Evolutionary conservation across 2,113 vertebrate genomes (phyloP), one percentile per base, ranked within the genome.

Genomic region (Engystomops pustulosus): DNA sequence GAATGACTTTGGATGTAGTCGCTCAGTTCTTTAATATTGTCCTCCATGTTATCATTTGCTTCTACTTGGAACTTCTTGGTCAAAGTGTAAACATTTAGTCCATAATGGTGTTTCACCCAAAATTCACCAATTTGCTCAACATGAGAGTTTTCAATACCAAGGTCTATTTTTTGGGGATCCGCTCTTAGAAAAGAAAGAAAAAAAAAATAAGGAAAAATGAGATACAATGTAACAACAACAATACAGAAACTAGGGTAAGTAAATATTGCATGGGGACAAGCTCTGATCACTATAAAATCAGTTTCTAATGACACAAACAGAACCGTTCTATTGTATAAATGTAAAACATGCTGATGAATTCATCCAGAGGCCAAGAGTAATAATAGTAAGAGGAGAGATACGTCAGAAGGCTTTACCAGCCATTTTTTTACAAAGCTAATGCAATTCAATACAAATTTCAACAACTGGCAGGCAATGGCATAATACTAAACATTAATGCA

Each of bases 1-100:
- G 88, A 86, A 68, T 90, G 90, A 76, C 86, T 91, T 84, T 89
- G 89, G 87, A 89, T 93, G 85, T 93, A 90, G 84, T 89, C 92
- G 67, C 86, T 88, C 20, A 97, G 93, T 77, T 94, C 91, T 83
- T 36, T 89, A 23, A 96, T 93, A 27, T 91, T 89, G 0, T 83
- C 87, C 84, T 94, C 92, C 87, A 95, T 89, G 89, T 58, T 91
- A 32, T 90, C 81, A 0, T 86, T 10, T 0, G 14, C 27, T 44
- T 92, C 91, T 0, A 90, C 88, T 72, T n/a, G 86, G 17, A 86
- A 76, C 87, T 89, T 93, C 10, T 92, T 91, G 0, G 96, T 97
- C 85, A 99, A 90, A 5, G 94, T 94, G 88, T 97, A 97, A 80
- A 97, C 90, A 81, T 94, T 90, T 45, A 97, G 88, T 34, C 89